phyloP scores from a whole-genome alignment of 2,113 vertebrate species.

The Sinocyclocheilus anophthalmus region DNA sequence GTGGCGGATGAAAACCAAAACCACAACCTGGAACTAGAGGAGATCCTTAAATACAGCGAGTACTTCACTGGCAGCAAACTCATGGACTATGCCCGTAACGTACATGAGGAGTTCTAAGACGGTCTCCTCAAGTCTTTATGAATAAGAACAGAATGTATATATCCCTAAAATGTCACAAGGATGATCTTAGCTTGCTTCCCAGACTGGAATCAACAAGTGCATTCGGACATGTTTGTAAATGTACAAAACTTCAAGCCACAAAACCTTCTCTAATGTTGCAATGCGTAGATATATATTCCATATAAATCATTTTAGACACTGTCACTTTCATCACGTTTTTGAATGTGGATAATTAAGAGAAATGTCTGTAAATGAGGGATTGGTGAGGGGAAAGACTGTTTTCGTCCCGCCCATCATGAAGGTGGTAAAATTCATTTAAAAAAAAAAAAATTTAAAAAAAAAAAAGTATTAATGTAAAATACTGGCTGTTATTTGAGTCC shows the following conservation, averaged over 20 bases:
- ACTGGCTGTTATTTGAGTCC: slow-evolving; percentile 5
- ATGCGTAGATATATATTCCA: neutral
- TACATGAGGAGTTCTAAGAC: slow-evolving; percentile 94
- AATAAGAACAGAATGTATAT: slow-evolving; percentile 17
- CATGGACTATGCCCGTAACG: slow-evolving; percentile 95
- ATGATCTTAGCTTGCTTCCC: slow-evolving; percentile 19
- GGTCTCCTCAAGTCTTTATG: neutral
- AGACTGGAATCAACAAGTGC: slow-evolving; percentile 9
- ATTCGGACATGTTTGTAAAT: slow-evolving; percentile 14
- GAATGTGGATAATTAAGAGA: slow-evolving; percentile 48
- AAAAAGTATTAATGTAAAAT: slow-evolving; percentile 44
- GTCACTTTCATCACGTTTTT: slow-evolving; percentile 25
- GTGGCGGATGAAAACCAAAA: slow-evolving; percentile 97
- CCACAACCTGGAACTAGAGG: slow-evolving; percentile 87
- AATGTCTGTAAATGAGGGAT: slow-evolving; percentile 68
- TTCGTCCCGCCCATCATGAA: no score
- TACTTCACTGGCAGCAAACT: slow-evolving; percentile 98
- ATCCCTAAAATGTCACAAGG: slow-evolving; percentile 3
- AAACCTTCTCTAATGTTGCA: slow-evolving; percentile 2
- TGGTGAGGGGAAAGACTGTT: slow-evolving; percentile 29
- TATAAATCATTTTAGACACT: slow-evolving; percentile 29
- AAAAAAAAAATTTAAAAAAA: neutral
- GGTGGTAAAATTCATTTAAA: neutral
- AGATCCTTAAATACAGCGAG: slow-evolving; percentile 95
- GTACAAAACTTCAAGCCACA: neutral